phyloP scores from a whole-genome alignment of 2,888 invertebrate species.

The Clunio marinus region DNA sequence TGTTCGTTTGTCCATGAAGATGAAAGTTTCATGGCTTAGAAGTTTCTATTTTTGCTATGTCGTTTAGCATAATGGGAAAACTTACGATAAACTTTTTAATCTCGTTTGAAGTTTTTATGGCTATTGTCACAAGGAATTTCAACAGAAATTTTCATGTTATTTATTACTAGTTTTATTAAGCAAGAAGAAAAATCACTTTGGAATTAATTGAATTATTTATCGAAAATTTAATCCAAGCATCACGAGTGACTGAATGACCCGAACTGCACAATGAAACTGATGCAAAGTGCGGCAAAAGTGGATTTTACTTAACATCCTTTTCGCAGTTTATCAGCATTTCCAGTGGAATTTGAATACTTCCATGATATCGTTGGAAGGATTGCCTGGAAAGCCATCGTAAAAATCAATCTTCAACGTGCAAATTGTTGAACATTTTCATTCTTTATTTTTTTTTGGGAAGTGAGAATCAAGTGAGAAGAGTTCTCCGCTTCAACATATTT shows the following conservation, averaged over 20 bases:
- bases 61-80: too few relatives aligned
- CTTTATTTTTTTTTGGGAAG: neutral
- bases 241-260: neutral
- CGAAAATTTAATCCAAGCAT: conserved; percentile 13
- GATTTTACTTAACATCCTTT: conserved; percentile 10
- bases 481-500: neutral
- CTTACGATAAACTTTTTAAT: too few relatives aligned
- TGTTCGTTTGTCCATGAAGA: too few relatives aligned
- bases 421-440: conserved; percentile 37
- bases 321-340: neutral
- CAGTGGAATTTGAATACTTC: conserved; percentile 17
- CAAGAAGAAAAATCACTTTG: too few relatives aligned
- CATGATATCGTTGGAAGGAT: too few relatives aligned
- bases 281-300: neutral
- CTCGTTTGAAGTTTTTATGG: too few relatives aligned
- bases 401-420: conserved; percentile 24
- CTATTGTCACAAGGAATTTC: too few relatives aligned
- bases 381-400: neutral
- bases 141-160: too few relatives aligned
- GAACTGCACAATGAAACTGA: conserved; percentile 11
- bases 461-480: neutral
- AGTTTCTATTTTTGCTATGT: too few relatives aligned
- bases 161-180: too few relatives aligned
- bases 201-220: conserved; percentile 34
- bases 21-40: too few relatives aligned